phyloP scores from a whole-genome alignment of 2,888 invertebrate genomes.

The Pheosia gnoma region DNA sequence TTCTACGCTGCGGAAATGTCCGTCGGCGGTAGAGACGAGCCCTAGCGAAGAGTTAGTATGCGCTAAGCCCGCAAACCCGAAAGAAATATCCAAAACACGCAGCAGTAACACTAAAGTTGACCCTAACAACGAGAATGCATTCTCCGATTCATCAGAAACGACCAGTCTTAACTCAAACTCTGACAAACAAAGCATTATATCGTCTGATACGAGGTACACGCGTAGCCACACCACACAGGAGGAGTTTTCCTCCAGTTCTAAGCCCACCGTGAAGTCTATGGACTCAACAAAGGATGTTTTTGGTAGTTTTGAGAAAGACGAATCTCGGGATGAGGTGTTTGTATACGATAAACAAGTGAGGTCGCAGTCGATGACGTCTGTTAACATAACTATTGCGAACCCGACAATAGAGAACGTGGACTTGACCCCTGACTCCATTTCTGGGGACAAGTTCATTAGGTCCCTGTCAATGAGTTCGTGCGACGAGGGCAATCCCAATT shows the following conservation, averaged over 20 bases:
- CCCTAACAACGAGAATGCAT: constrained; percentile 71
- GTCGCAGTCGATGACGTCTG: constrained; percentile 85
- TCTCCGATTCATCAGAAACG: constrained; percentile 82
- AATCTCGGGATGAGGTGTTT: constrained; percentile 68
- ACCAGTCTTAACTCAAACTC: constrained; percentile 80
- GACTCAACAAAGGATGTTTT: constrained; percentile 70
- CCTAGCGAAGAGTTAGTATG: constrained; percentile 72
- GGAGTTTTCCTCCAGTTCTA: constrained; percentile 70
- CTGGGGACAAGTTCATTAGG: constrained; percentile 83
- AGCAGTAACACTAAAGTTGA: constrained; percentile 59
- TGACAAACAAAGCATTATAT: constrained; percentile 79
- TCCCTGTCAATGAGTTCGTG: constrained; percentile 87
- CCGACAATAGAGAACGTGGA: constrained; percentile 89
- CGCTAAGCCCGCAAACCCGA: constrained; percentile 55
- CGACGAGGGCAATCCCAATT: constrained; percentile 89
- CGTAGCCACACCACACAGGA: constrained; percentile 74
- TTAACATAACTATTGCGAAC: constrained; percentile 88
- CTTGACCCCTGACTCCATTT: constrained; percentile 86
- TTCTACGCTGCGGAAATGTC: constrained; percentile 93
- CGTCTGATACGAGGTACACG: constrained; percentile 70
- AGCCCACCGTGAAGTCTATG: constrained; percentile 69
- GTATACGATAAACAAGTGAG: constrained; percentile 75
- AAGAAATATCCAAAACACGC: constrained; percentile 53
- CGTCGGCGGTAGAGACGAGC: constrained; percentile 87
- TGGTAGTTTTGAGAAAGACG: constrained; percentile 70